Evolutionary conservation across 2,888 invertebrate genomes (phyloP).

Genomic region (Chamaedrilus cognettii): DNA sequence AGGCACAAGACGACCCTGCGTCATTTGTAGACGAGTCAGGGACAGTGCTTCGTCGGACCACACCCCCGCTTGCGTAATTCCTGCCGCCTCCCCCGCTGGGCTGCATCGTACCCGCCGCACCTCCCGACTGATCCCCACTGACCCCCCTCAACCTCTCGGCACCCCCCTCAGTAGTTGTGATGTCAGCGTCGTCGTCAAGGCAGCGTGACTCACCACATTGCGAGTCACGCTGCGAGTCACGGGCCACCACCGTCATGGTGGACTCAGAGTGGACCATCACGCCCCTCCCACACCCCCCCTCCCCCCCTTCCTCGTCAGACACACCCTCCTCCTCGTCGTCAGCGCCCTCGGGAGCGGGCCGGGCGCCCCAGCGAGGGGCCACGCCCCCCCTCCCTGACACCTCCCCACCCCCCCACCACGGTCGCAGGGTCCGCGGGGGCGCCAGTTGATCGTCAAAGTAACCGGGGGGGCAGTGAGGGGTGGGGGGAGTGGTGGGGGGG

Average conservation of each 20-base stretch:
- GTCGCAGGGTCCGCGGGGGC: constrained; percentile 6
- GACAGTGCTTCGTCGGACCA: too few relatives aligned
- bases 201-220: constrained; percentile 5
- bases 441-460: constrained; percentile 8
- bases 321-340: constrained; percentile 7
- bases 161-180: not conserved
- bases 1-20: too few relatives aligned
- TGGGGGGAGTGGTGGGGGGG: too few relatives aligned
- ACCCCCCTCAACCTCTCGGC: constrained; percentile 1
- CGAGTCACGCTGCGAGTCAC: too few relatives aligned
- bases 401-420: constrained; percentile 5
- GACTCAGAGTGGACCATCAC: constrained; percentile 37
- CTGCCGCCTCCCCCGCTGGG: too few relatives aligned
- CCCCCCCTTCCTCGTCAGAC: not conserved
- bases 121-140: too few relatives aligned
- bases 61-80: constrained; percentile 24
- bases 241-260: constrained; percentile 32
- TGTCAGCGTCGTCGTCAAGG: not conserved
- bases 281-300: too few relatives aligned
- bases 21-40: too few relatives aligned
- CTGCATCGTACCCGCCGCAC: too few relatives aligned
- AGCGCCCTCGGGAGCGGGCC: constrained; percentile 3
- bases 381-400: too few relatives aligned
- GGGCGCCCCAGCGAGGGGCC: constrained; percentile 1
- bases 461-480: too few relatives aligned